Percentiles rank a stretch among this genome's conserved stretches.
These are phyloP conservation scores for Pseudocheirus occidentalis DNA, from an alignment of 2,797 vertebrate genomes.

Conservation along the genomic window DNA sequence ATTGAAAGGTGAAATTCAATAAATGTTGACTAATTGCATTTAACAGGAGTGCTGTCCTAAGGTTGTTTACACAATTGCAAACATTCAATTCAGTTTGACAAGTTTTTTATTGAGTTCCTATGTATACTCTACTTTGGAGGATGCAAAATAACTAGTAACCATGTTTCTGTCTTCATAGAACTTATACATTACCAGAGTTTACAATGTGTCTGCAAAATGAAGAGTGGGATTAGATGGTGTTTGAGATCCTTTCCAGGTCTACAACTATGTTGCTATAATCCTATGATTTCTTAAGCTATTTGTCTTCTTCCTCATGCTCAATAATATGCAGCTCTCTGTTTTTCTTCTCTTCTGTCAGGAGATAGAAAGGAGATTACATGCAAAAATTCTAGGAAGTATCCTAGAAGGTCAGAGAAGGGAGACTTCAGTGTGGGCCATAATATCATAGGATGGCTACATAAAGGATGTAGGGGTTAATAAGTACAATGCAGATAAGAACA, in stretches of 20 bases:
- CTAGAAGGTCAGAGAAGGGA: neutral
- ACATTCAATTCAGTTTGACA: neutral
- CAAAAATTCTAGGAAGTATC: neutral
- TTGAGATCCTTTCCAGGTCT: neutral
- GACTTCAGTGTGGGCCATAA: neutral
- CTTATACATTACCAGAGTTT: neutral
- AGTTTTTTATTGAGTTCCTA: no score
- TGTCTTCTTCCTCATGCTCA: neutral
- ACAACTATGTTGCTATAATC: neutral
- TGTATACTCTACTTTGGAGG: no score
- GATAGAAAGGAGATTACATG: neutral
- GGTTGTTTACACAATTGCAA: neutral
- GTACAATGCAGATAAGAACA: neutral
- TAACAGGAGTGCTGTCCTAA: neutral
- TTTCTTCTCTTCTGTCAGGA: neutral
- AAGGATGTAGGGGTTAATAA: neutral
- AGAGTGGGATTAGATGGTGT: neutral
- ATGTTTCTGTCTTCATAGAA: neutral
- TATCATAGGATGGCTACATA: neutral
- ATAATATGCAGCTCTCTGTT: neutral
- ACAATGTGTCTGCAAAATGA: neutral
- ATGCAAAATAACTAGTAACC: neutral
- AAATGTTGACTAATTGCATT: neutral
- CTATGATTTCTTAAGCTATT: neutral
- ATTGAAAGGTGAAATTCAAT: neutral